Base-by-base conservation (phyloP, 2,888 invertebrate species). In the Calliopum simillimum region DNA sequence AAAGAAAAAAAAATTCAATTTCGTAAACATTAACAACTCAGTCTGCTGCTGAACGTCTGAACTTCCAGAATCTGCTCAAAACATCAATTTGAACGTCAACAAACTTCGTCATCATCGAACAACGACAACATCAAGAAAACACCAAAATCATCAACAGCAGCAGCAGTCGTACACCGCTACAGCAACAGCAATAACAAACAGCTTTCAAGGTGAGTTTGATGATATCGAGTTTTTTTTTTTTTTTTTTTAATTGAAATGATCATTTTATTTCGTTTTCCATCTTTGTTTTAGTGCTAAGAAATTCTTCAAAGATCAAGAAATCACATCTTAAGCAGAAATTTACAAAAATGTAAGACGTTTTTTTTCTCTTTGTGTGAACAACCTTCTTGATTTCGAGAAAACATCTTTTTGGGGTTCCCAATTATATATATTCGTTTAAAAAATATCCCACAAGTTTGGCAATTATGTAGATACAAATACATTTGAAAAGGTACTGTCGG, bases 121-220 rank as follows among this genome's bases (percentile, higher is more conserved):
- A 46, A 19, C 44, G 21, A 19, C 16, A 33, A 41, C 16, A 59
- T 16, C 61, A 19, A 44, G 44, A 33, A 33, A 61, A 13, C 11
- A 46, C 13, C 46, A 61, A 44, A 44, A 61, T 21, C 55, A 8
- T 46, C 61, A 46, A 25, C 51, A 14, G 43, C 19, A 51, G 8
- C 33, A 33, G 33, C 33, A 33, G 33, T 8, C 33, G n/a, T n/a
- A n/a, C n/a, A n/a, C n/a, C n/a, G n/a, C n/a, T n/a, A n/a, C n/a
- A n/a, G 33, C 33, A 33, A 33, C 33, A 33, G 33, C 33, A 33
- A 33, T 33, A 33, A 33, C 33, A 33, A 33, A 33, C 33, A 33
- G 19, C 51, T 64, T 64, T 53, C 64, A 64, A 64, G 64, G 64
- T 64, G 64, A 64, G 64, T 64, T 53, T 53, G 21, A 46, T 53